Base-by-base conservation (phyloP, 2,888 invertebrate genomes). In the Muscina levida region DNA sequence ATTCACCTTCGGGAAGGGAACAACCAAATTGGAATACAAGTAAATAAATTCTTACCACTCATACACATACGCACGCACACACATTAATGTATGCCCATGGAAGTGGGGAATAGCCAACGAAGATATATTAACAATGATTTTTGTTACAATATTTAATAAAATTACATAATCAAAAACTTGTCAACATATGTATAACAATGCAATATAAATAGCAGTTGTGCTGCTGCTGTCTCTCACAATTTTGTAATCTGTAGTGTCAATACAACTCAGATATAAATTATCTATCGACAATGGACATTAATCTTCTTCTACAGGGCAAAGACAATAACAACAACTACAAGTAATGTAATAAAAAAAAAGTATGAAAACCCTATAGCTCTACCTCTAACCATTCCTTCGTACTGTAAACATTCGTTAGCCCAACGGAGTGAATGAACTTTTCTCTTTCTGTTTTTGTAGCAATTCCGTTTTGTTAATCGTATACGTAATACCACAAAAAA, bases 371-470 rank as follows among this genome's bases (percentile, higher is more conserved):
- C 68, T 67, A 66, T 66, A 51, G n/a, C 48, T 13, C 65, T 77
- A 51, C 57, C 57, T 57, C 17, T 70, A 67, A 13, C 65, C 31
- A 2, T 17, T 37, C 19, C 66, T 10, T 15, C 19, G 51, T 56
- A 11, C 71, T 79, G 44, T 65, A 77, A 77, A 77, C 81, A 77
- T 79, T 78, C 79, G 82, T 82, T 82, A 79, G 79, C 78, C 73
- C 80, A 77, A 65, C 56, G n/a, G 76, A 24, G 85, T 85, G 84
- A 86, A 86, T 85, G 86, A 86, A 86, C 86, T 86, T 85, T 85
- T 86, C 86, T 85, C 86, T 85, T 86, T 82, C 84, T 85, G 84
- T 86, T 84, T 85, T 85, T 84, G 83, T 84, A 85, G 83, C 83
- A 82, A 76, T 73, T 79, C 81, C 76, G 80, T 78, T 83, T 83